A percentile compares a stretch with the other conserved stretches of the same genome.
phyloP scores from a whole-genome alignment of 2,888 invertebrate species.

The Cryptus armator region DNA sequence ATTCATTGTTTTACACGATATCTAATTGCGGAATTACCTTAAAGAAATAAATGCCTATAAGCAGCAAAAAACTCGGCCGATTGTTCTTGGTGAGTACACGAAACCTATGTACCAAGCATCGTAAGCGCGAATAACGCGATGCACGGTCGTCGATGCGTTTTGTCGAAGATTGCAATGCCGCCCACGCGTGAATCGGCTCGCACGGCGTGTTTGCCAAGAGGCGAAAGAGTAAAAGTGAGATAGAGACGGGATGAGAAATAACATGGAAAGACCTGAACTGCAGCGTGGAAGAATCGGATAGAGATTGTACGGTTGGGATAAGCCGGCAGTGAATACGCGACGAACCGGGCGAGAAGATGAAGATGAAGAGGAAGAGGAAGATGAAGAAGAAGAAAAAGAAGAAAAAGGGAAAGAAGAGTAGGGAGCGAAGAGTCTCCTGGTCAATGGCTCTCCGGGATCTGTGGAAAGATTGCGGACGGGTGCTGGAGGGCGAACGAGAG shows the following conservation, averaged over 20 bases:
- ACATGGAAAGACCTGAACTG: conserved; percentile 26
- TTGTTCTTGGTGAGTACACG: neutral
- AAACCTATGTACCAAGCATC: conserved; percentile 21
- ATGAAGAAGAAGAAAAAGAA: neutral
- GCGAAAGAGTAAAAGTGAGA: conserved; percentile 38
- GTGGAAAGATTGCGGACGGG: conserved; percentile 35
- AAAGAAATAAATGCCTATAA: no score
- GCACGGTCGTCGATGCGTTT: conserved; percentile 19
- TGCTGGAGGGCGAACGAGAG: conserved; percentile 28
- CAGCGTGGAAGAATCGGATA: conserved; percentile 38
- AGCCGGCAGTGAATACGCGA: conserved; percentile 17
- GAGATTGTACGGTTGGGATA: conserved; percentile 40
- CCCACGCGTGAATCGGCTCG: conserved; percentile 50
- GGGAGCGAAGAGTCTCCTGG: conserved; percentile 44
- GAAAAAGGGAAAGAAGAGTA: neutral
- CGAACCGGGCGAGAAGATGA: conserved; percentile 4
- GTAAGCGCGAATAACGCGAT: conserved; percentile 16
- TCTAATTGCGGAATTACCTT: no score
- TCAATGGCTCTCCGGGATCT: conserved; percentile 54
- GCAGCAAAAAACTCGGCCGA: neutral
- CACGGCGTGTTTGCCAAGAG: conserved; percentile 29
- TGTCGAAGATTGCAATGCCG: conserved; percentile 46
- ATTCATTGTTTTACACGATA: no score
- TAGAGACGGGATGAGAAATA: conserved; percentile 36
- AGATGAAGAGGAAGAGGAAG: conserved; percentile 10